Percentiles rank a stretch among this genome's conserved stretches.
Evolutionary conservation across 1,140 invertebrate species (phyloP).

Genomic region (Pinna nobilis): DNA sequence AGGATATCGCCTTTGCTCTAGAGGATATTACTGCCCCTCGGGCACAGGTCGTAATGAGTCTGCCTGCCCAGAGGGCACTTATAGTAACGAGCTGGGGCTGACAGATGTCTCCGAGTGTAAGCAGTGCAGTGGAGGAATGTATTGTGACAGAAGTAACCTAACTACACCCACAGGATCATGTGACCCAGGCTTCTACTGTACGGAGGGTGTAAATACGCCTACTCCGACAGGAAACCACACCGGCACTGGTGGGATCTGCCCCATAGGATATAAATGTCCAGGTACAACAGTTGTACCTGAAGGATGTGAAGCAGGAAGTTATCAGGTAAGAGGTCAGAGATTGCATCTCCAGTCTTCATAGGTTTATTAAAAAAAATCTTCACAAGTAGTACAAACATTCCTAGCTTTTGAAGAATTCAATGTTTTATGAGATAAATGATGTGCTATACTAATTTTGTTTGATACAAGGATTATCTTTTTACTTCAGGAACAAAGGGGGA

Average conservation of each 20-base stretch:
- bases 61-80: slow-evolving; percentile 68
- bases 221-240: slow-evolving; percentile 63
- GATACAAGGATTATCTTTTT: no score
- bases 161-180: slow-evolving; percentile 64
- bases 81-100: slow-evolving; percentile 64
- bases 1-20: slow-evolving; percentile 65
- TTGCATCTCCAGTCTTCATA: background rate
- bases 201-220: slow-evolving; percentile 61
- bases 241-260: slow-evolving; percentile 68
- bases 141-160: slow-evolving; percentile 67
- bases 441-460: no score
- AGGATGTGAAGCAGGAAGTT: slow-evolving; percentile 64
- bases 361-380: background rate
- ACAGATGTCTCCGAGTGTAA: slow-evolving; percentile 55
- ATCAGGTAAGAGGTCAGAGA: slow-evolving; percentile 56
- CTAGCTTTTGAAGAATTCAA: background rate
- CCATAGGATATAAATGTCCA: slow-evolving; percentile 66
- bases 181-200: slow-evolving; percentile 65
- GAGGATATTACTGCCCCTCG: slow-evolving; percentile 66
- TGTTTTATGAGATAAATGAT: background rate
- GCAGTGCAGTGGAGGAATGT: slow-evolving; percentile 65
- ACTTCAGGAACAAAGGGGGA: no score
- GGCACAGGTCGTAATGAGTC: slow-evolving; percentile 68
- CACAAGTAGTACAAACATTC: background rate
- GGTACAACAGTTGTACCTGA: slow-evolving; percentile 54